Evolutionary conservation across 1,140 invertebrate genomes (phyloP), one percentile per base, ranked within the genome.

Genomic region (Trichoplusia ni): DNA sequence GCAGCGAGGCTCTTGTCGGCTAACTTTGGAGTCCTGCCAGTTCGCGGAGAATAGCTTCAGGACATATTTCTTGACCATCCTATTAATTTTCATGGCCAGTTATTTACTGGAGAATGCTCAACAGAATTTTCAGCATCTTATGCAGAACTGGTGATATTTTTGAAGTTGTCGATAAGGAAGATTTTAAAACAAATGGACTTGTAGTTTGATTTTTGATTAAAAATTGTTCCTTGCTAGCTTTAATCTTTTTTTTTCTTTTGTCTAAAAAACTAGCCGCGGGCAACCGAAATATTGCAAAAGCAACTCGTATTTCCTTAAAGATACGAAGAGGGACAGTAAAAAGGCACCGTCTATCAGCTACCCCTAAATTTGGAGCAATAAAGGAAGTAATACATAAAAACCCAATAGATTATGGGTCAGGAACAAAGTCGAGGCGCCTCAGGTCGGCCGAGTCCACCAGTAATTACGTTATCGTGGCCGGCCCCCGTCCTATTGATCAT

Each of bases 401-500:
- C 16, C 38, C 54, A 58, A 58, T 58, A 58, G 54, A 58, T 58
- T 58, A 58, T 58, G 54, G 35, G 35, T 38, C 38, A 31, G 54
- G 42, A 58, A 60, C 56, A 60, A 60, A 35, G 56, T 60, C 25
- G 14, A 47, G 46, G 19, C 37, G 58, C 27, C 40, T 60, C 18
- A 27, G 38, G 64, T 61, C 51, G 73, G 73, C 69, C 54, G 73
- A 63, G 68, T 72, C 51, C 44, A 47, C 14, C 64, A 56, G 64
- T 84, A 82, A 82, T 82, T 81, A 76, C 68, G 70, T 82, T 84
- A 84, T 75, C 75, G 70, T 67, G 62, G 71, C 62, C 58, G 64
- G 49, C 59, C 67, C 59, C 61, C 47, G 46, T 64, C 33, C 68
- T 85, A 85, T 84, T 84, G 79, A 86, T 83, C 76, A 81, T 77